These are phyloP conservation scores for Cerceris ruficornis DNA, from an alignment of 2,888 invertebrate species.

Conservation along the genomic window DNA sequence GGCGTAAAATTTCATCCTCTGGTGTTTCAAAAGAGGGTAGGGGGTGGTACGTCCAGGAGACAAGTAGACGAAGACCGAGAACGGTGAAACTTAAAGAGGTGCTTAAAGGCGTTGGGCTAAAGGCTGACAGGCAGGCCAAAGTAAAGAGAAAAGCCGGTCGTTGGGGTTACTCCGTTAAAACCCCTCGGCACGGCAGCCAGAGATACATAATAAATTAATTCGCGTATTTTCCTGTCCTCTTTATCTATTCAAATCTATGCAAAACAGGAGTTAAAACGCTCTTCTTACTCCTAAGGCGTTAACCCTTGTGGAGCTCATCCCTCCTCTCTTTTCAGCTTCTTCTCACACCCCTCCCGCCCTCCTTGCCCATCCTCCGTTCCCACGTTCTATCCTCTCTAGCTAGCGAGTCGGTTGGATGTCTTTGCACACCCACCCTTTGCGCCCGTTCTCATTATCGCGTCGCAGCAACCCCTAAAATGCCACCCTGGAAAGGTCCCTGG, in stretches of 20 bases:
- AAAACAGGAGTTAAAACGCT: conserved; percentile 81
- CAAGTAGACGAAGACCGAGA: background rate
- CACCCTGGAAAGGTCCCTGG: conserved; percentile 76
- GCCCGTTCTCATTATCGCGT: conserved; percentile 81
- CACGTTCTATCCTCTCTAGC: conserved; percentile 67
- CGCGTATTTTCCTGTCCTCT: conserved; percentile 77
- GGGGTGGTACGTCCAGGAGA: background rate
- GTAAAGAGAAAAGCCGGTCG: conserved; percentile 74
- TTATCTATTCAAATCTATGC: conserved; percentile 82
- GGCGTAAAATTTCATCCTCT: too few relatives aligned
- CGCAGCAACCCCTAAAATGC: conserved; percentile 79
- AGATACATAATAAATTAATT: conserved; percentile 81
- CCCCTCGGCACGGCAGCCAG: conserved; percentile 65
- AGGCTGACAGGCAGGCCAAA: conserved; percentile 52
- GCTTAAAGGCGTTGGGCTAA: conserved; percentile 66
- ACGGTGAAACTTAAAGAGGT: conserved; percentile 70
- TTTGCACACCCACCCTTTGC: conserved; percentile 77
- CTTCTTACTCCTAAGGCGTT: conserved; percentile 73
- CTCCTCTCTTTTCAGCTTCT: conserved; percentile 56
- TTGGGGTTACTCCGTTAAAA: conserved; percentile 49
- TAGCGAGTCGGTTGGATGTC: conserved; percentile 75
- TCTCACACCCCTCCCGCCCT: conserved; percentile 44
- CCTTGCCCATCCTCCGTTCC: conserved; percentile 55
- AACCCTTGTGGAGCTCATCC: conserved; percentile 74
- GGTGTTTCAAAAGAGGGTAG: background rate